These are phyloP conservation scores for Nothura maculosa DNA, from an alignment of 2,797 vertebrate species.

Conservation along the genomic window DNA sequence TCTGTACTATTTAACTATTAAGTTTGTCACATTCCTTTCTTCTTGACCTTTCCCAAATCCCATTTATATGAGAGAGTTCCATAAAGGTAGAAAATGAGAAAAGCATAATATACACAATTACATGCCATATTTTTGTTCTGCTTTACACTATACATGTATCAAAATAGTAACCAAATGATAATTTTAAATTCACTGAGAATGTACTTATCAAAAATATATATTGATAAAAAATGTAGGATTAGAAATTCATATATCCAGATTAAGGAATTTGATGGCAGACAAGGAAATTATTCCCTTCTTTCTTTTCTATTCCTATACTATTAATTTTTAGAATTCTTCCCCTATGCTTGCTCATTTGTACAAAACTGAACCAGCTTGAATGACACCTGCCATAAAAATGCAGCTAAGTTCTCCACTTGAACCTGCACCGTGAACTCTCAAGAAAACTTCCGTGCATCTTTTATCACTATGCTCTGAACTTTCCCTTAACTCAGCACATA, in stretches of 20 bases:
- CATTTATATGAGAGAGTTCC: background rate
- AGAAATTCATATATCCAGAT: background rate
- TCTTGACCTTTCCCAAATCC: background rate
- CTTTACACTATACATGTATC: background rate
- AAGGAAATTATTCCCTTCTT: background rate
- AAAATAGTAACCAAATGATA: background rate
- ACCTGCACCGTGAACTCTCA: background rate
- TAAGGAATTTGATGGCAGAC: background rate
- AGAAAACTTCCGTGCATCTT: background rate
- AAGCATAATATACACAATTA: background rate
- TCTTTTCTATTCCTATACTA: background rate
- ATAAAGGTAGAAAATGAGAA: background rate
- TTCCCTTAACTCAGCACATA: background rate
- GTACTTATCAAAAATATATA: background rate
- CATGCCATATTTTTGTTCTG: background rate
- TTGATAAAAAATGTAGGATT: background rate
- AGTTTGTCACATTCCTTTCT: background rate
- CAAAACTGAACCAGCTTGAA: background rate
- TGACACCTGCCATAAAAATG: background rate
- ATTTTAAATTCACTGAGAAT: background rate
- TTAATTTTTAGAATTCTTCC: background rate
- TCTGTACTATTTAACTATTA: background rate
- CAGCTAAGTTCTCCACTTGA: background rate
- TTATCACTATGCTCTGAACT: background rate
- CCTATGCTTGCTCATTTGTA: background rate